A percentile compares a stretch with the other conserved stretches of the same genome.
Conservation (phyloP, 1,140 invertebrate genomes). For the Bombyx mandarina region DNA sequence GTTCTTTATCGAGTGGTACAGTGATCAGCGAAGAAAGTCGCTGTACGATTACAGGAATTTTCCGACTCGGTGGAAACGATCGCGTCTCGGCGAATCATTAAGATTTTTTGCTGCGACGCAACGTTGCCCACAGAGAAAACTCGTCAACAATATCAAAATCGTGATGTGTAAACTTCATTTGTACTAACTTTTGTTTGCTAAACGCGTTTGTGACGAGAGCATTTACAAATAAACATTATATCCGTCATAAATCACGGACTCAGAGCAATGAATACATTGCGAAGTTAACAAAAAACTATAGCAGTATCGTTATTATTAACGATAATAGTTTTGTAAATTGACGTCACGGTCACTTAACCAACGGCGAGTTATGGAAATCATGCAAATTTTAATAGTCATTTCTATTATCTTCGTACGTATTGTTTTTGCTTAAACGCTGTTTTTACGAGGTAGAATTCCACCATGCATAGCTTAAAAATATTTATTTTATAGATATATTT, state of each 20-base stretch:
- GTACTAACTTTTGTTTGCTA: constrained; percentile 1
- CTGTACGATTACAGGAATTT: constrained; percentile 62
- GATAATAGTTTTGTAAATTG: constrained; percentile 15
- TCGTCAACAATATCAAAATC: constrained; percentile 17
- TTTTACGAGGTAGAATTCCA: too few relatives aligned
- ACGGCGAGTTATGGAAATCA: constrained; percentile 10
- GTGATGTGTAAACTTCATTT: background rate
- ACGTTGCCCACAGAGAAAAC: constrained; percentile 42
- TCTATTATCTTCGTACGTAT: constrained; percentile 11
- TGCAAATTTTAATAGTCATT: constrained; percentile 12
- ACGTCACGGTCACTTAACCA: constrained; percentile 13
- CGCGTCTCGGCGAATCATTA: constrained; percentile 58
- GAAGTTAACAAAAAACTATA: constrained; percentile 4
- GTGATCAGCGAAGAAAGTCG: constrained; percentile 56
- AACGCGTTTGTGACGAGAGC: too few relatives aligned
- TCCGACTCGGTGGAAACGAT: constrained; percentile 61
- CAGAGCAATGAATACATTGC: constrained; percentile 1
- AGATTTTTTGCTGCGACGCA: constrained; percentile 33
- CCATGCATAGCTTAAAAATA: too few relatives aligned
- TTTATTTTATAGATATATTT: too few relatives aligned
- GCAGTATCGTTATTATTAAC: constrained; percentile 15
- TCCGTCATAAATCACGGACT: background rate
- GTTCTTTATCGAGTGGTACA: constrained; percentile 30
- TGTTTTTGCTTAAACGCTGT: constrained; percentile 1
- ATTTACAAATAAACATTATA: too few relatives aligned